These are phyloP conservation scores for Petrosia ficiformis DNA, from an alignment of 37 sponge, comb jelly and placozoan species.

Conservation along the genomic window DNA sequence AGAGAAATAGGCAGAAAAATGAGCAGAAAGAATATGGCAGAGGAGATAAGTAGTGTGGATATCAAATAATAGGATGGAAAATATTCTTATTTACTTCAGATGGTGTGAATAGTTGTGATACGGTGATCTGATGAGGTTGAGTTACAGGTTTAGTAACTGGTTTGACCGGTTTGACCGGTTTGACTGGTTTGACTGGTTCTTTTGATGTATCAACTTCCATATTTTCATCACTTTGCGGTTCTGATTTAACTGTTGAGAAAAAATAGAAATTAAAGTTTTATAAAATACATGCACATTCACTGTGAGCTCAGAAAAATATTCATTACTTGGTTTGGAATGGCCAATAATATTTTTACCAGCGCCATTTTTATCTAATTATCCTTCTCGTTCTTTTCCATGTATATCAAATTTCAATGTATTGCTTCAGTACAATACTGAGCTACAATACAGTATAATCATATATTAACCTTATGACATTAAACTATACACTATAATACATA, in stretches of 20 bases:
- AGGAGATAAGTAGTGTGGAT: too few species aligned
- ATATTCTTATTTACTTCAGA: too few species aligned
- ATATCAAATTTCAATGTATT: too few species aligned
- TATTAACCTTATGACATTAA: too few species aligned
- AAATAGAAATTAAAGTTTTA: background rate
- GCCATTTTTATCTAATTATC: too few species aligned
- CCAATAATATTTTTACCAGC: too few species aligned
- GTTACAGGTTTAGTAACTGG: conserved; percentile 10
- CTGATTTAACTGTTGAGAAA: background rate
- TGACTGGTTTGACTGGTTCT: background rate
- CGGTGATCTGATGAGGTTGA: conserved; percentile 4
- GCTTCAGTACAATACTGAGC: too few species aligned
- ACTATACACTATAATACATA: too few species aligned
- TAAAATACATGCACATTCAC: background rate
- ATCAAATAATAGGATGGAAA: too few species aligned
- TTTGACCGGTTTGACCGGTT: background rate
- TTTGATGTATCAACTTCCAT: background rate
- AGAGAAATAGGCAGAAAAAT: background rate
- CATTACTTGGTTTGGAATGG: background rate
- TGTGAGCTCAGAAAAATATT: too few species aligned
- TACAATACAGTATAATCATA: too few species aligned
- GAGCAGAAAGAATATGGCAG: background rate
- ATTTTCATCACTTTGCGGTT: background rate
- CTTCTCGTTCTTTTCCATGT: too few species aligned
- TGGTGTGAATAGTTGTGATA: conserved; percentile 35